Conservation (phyloP, 2,797 vertebrate species). For the Diplodus sargus region DNA sequence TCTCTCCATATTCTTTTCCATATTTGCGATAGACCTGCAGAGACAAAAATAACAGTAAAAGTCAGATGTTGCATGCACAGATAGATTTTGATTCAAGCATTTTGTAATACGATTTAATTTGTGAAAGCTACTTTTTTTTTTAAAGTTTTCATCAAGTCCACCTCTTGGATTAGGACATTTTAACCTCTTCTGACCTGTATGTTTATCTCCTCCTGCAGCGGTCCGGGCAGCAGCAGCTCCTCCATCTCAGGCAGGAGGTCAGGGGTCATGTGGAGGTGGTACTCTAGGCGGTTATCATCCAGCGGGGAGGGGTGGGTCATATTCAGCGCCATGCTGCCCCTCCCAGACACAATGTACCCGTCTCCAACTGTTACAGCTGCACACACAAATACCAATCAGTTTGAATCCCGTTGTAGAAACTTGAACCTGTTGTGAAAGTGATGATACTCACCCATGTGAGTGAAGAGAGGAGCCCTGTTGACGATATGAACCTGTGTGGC, state of each 20-base stretch:
- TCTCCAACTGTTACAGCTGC: conserved; percentile 87
- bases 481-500: conserved; percentile 84
- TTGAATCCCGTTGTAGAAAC: neutral
- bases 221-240: conserved; percentile 88
- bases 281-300: conserved; percentile 88
- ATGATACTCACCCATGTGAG: conserved; percentile 91
- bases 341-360: conserved; percentile 89
- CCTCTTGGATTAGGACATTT: neutral
- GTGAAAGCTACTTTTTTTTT: no score
- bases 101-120: no score
- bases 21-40: conserved; percentile 93
- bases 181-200: conserved; percentile 87
- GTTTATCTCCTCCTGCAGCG: conserved; percentile 83
- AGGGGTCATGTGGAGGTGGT: conserved; percentile 87
- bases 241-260: conserved; percentile 90
- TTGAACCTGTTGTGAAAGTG: neutral
- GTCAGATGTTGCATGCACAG: neutral
- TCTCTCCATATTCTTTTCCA: conserved; percentile 89
- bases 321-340: conserved; percentile 84
- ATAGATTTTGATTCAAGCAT: no score
- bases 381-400: conserved; percentile 10
- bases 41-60: conserved; percentile 3
- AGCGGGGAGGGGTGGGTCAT: conserved; percentile 88
- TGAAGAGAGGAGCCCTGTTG: conserved; percentile 93
- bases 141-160: neutral